Evolutionary conservation across 2,797 vertebrate genomes (phyloP), one percentile per base, ranked within the genome.

Genomic region (Knipowitschia caucasica): DNA sequence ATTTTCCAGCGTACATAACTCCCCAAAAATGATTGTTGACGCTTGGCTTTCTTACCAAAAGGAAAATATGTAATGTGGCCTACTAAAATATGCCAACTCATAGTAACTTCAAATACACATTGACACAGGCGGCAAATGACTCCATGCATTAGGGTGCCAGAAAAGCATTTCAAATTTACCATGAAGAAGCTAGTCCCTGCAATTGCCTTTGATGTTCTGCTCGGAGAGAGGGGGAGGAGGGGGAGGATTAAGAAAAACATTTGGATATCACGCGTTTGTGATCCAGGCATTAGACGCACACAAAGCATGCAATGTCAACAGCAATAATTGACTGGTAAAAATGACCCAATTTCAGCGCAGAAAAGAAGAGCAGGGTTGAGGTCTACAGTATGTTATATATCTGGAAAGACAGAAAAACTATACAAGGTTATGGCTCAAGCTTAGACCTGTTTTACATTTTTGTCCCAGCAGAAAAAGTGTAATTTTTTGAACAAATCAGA

Each of bases 121-220:
- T 34, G 47, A 65, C 76, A 83, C 62, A 65, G 63, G 58, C 67
- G 44, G 10, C 56, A 77, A 75, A 83, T 82, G 46, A 71, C 74
- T 73, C 71, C 69, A 63, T 31, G 69, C 59, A 73, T 78, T 73
- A 67, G 56, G 43, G 69, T 62, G 65, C 77, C 73, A 69, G 67
- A 75, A 71, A 73, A 71, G 50, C 63, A 60, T 79, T 74, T 73
- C 53, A 65, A 78, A 81, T 70, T 59, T 71, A 67, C 75, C 78
- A 77, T 50, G 59, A 66, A 39, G 80, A 82, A 78, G 75, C 77
- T 67, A 81, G 73, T 72, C 72, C 56, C 60, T 4, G 1, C 7
- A 56, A 59, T 75, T 82, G 62, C 59, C 71, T 86, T 87, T 84
- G 69, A 81, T 80, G 75, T 80, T 23, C 24, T 15, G 33, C 21